These are phyloP conservation scores for Zootermopsis nevadensis DNA, from an alignment of 2,888 invertebrate genomes.

Conservation along the genomic window DNA sequence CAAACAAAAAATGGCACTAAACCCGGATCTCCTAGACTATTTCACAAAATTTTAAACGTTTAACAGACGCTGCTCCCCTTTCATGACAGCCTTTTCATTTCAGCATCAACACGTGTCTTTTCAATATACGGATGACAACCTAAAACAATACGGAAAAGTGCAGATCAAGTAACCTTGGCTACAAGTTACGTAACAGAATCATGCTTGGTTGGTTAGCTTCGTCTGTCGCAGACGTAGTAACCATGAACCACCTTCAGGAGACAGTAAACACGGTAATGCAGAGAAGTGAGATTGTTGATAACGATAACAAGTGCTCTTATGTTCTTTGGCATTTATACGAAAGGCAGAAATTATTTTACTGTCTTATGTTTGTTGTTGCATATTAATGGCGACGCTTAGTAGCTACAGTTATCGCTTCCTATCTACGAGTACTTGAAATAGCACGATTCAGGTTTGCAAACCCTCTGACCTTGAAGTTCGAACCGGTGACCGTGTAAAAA, in stretches of 20 bases:
- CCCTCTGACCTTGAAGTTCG: neutral
- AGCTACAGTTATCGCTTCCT: too few relatives aligned
- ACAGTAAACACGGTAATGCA: neutral
- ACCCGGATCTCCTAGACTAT: too few relatives aligned
- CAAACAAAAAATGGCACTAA: too few relatives aligned
- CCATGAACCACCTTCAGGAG: neutral
- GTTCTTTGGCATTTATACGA: neutral
- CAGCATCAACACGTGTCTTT: too few relatives aligned
- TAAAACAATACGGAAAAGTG: neutral
- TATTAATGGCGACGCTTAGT: too few relatives aligned
- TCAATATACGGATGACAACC: neutral
- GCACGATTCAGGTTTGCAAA: neutral
- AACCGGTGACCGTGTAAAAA: neutral
- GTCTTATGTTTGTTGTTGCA: too few relatives aligned
- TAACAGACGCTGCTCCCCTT: too few relatives aligned
- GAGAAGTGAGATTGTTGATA: too few relatives aligned
- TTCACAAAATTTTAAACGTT: too few relatives aligned
- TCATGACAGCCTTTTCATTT: too few relatives aligned
- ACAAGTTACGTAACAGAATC: neutral
- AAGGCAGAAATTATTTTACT: too few relatives aligned
- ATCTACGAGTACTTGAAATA: too few relatives aligned
- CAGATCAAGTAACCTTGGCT: slow-evolving; percentile 4
- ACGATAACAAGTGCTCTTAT: neutral
- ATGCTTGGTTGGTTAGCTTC: neutral
- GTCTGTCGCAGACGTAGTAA: neutral